Conservation (phyloP, 2,888 invertebrate genomes). For the Orthosia gothica region DNA sequence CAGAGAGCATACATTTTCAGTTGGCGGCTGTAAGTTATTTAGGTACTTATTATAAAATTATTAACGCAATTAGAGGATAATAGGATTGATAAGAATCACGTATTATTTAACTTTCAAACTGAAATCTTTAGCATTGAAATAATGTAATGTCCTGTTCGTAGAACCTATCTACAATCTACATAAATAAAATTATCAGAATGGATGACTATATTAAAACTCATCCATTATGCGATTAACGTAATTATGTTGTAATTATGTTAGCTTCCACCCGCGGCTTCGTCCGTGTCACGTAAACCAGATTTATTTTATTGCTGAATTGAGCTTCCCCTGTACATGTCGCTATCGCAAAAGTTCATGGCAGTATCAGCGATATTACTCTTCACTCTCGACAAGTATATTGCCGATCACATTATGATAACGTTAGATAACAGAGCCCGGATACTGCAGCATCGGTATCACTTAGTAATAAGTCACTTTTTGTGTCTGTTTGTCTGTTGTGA, state of each 20-base stretch:
- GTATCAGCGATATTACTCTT: constrained; percentile 5
- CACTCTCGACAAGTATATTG: constrained; percentile 15
- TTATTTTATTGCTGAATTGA: neutral
- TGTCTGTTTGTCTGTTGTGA: neutral
- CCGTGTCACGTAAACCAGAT: neutral
- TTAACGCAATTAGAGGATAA: too few relatives aligned
- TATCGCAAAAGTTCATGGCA: constrained; percentile 11
- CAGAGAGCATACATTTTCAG: too few relatives aligned
- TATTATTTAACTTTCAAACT: too few relatives aligned
- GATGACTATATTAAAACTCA: neutral
- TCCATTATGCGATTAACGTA: neutral
- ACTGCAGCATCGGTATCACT: constrained; percentile 1
- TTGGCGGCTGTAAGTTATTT: neutral
- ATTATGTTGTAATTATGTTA: neutral
- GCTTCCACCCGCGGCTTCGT: too few relatives aligned
- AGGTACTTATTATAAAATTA: too few relatives aligned
- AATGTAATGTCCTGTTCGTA: neutral
- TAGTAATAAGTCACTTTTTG: neutral
- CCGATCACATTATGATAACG: constrained; percentile 26
- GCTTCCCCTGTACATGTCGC: neutral
- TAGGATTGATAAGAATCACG: too few relatives aligned
- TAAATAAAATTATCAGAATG: neutral
- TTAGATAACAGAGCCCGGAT: constrained; percentile 17
- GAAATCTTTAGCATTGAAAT: too few relatives aligned
- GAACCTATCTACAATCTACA: neutral